Percentiles rank a stretch among this genome's conserved stretches.
Conservation (phyloP, 1,140 invertebrate species). For the Sitophilus oryzae region DNA sequence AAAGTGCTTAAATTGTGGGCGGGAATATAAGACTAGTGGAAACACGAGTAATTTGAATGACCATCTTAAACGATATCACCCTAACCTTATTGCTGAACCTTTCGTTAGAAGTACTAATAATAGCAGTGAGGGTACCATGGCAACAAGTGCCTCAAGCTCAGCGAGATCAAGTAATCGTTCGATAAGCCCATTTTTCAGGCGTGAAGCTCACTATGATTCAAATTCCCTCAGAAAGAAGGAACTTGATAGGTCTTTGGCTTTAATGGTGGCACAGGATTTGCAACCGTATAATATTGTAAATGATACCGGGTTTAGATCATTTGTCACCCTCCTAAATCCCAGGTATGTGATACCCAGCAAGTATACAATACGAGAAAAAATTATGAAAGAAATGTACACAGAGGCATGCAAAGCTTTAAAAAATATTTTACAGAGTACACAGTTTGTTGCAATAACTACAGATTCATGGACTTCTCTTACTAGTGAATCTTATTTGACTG, state of each 20-base stretch:
- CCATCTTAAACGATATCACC: constrained; percentile 6
- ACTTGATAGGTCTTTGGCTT: constrained; percentile 7
- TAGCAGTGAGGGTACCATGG: not conserved
- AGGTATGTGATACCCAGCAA: constrained; percentile 27
- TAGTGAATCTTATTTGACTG: constrained; percentile 10
- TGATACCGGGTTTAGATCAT: constrained; percentile 28
- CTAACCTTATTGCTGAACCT: not conserved
- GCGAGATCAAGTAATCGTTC: no score
- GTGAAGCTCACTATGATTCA: not conserved
- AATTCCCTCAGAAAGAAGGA: constrained; percentile 17
- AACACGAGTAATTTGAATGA: constrained; percentile 6
- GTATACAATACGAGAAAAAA: constrained; percentile 16
- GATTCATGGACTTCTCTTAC: constrained; percentile 10
- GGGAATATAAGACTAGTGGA: constrained; percentile 8
- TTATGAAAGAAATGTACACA: constrained; percentile 5
- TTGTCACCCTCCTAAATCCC: constrained; percentile 28
- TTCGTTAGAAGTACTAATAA: not conserved
- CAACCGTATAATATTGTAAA: constrained; percentile 33
- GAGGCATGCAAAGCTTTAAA: constrained; percentile 1
- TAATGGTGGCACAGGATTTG: constrained; percentile 28
- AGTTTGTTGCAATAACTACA: constrained; percentile 1
- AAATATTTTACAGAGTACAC: constrained; percentile 7
- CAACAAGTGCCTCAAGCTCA: no score
- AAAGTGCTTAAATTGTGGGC: constrained; percentile 4
- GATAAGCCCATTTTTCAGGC: constrained; percentile 5